phyloP scores from a whole-genome alignment of 2,797 vertebrate species.

The Myotis pilosus region DNA sequence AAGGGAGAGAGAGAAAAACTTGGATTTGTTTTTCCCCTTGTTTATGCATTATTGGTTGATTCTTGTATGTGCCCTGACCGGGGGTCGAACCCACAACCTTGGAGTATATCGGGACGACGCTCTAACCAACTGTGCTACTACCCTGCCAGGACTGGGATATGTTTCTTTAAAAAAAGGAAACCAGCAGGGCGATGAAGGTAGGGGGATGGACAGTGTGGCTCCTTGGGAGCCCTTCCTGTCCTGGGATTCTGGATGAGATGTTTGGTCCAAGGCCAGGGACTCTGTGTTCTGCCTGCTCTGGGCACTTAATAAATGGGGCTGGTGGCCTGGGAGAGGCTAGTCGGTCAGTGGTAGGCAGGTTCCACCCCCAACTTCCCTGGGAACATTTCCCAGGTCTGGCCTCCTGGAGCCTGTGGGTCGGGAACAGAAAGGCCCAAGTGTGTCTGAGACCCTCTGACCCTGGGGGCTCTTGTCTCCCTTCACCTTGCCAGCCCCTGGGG shows the following conservation, averaged over 20 bases:
- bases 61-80: background rate
- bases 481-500: too few species aligned
- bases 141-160: background rate
- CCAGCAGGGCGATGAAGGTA: background rate
- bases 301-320: too few species aligned
- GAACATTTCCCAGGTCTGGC: background rate
- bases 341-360: fast-evolving
- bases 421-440: background rate
- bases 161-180: background rate
- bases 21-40: background rate
- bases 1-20: background rate
- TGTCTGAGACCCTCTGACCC: background rate
- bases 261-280: background rate
- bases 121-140: background rate
- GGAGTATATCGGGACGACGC: background rate
- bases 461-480: background rate
- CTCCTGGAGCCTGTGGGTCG: background rate
- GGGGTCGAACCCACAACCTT: background rate
- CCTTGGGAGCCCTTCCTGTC: background rate
- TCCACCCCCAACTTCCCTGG: background rate
- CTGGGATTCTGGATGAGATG: background rate
- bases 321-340: background rate
- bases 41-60: background rate
- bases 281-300: background rate
- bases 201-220: background rate